Evolutionary conservation across 1,140 invertebrate species (phyloP), one percentile per base, ranked within the genome.

Genomic region (Pogonomyrmex barbatus): DNA sequence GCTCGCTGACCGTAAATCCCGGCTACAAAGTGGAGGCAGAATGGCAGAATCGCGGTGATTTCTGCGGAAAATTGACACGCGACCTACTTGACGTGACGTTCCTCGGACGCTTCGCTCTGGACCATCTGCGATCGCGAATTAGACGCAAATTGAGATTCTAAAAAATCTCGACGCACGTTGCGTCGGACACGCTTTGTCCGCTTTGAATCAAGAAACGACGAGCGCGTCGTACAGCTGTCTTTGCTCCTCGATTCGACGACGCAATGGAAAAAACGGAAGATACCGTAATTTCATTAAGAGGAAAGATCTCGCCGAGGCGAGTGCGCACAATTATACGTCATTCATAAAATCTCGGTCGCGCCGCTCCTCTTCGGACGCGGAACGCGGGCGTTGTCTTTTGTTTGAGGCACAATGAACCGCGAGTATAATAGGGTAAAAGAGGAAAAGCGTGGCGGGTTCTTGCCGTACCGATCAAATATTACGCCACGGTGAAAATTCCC

Each of bases 401-500:
- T 90, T 90, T 77, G 33, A n/a, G 39, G 79, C 81, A 90, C 89
- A 90, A 90, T 90, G 89, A 90, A 56, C 42, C 86, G 65, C 12
- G 77, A 36, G 39, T 33, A 71, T 88, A 90, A 90, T 82, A 54
- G 63, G 54, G 63, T 73, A 70, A 63, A 76, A 75, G 75, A 36
- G 17, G 42, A 58, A 85, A 42, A 87, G 65, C 50, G 42, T 45
- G 33, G 78, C 50, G 88, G 65, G 78, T 87, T 63, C 75, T 63
- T 47, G 50, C 36, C 24, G 77, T 60, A 24, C 62, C 17, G 30
- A 9, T 30, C 33, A 65, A 77, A 83, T 73, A 82, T 77, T 85
- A 62, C 12, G 54, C 42, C 54, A 8, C 14, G 33, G 12, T n/a
- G 73, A 39, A 62, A 73, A 62, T 73, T 24, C 0, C 6, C 10